These are phyloP conservation scores for Notothenia coriiceps DNA, from an alignment of 2,113 vertebrate species.

Conservation along the genomic window DNA sequence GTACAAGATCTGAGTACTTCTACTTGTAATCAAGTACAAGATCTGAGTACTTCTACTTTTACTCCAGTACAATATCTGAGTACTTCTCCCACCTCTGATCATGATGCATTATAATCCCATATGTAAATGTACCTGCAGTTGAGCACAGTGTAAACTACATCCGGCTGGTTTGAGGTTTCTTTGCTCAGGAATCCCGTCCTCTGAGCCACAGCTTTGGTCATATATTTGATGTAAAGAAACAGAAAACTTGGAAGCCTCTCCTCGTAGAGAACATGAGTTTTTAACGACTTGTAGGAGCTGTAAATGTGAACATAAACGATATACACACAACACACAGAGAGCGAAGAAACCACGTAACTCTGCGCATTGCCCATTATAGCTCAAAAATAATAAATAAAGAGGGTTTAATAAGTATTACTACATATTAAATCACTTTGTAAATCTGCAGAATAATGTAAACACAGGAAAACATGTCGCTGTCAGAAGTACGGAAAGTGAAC, in stretches of 20 bases:
- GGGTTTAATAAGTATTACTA: not conserved
- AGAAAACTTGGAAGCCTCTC: constrained; percentile 49
- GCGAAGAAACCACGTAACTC: not conserved
- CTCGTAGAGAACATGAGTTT: constrained; percentile 26
- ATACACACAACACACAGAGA: constrained; percentile 32
- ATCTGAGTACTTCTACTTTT: too few relatives aligned
- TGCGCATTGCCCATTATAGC: constrained; percentile 45
- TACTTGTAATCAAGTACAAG: too few relatives aligned
- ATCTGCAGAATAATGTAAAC: not conserved
- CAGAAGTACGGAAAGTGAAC: not conserved
- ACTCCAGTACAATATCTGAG: too few relatives aligned
- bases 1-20: too few relatives aligned
- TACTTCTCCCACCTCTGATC: too few relatives aligned
- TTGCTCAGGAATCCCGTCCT: constrained; percentile 44
- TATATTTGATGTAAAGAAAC: constrained; percentile 61
- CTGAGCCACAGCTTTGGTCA: constrained; percentile 30
- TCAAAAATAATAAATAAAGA: rapidly evolving
- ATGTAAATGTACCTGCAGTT: constrained; percentile 74
- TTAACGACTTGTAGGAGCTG: constrained; percentile 50
- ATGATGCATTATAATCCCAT: not conserved
- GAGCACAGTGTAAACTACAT: constrained; percentile 51
- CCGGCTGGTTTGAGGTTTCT: not conserved
- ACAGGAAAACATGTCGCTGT: too few relatives aligned
- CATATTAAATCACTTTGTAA: too few relatives aligned
- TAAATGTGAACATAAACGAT: constrained; percentile 66